Base-by-base conservation (phyloP, 2,113 vertebrate genomes). In the Vidua macroura region DNA sequence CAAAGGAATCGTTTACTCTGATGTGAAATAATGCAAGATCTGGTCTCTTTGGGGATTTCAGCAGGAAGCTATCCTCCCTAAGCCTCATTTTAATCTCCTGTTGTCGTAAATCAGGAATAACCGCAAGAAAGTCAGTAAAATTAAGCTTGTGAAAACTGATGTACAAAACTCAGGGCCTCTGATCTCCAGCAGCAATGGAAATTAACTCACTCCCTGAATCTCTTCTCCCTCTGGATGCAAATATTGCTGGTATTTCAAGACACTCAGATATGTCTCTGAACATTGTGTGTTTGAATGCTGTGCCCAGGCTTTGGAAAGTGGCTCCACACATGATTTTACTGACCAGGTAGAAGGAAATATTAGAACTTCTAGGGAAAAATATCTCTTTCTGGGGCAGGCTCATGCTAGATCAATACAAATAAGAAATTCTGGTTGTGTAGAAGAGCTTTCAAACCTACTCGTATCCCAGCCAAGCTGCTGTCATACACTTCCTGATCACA, bases 21-120 rank as follows among this genome's bases (percentile, higher is more conserved):
- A 90, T 95, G 84, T 95, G 91, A 97, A 95, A 92, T 92, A 91
- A 85, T 58, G 84, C 48, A 55, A 95, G 72, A 80, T 85, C 87
- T 94, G 67, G 46, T 70, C 58, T 85, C 93, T 86, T 83, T 31
- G 39, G 92, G 86, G 90, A 88, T 92, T 93, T 77, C 75, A 86
- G 78, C 75, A 82, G 89, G 89, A 95, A 94, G 67, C 91, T 85
- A 23, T 95, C 67, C 91, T 97, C 91, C 66, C 81, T 33, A 86
- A 92, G 67, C 78, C 59, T 91, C 75, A 39, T 91, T 94, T 86
- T 83, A 85, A 94, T 96, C 94, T 96, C 82, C 81, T 86, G 60
- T 46, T 90, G 87, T 80, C 49, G 1, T 92, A 96, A 96, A 95
- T 94, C 93, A 95, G 87, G 63, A 95, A 77, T 41, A 95, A 94